Evolutionary conservation across 2,113 vertebrate species (phyloP).

Genomic region (Tretioscincus oriximinensis): DNA sequence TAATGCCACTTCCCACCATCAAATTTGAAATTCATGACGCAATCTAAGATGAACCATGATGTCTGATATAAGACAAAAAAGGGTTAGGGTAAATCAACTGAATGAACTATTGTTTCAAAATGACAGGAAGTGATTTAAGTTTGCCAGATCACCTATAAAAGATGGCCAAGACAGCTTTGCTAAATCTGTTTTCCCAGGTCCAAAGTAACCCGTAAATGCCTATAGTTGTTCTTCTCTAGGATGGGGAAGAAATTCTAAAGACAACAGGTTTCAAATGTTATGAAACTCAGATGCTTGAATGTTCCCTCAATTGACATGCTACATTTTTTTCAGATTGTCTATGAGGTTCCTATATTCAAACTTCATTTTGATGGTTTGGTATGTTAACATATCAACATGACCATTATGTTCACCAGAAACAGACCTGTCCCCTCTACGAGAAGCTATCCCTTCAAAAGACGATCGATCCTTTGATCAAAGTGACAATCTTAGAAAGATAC

Average conservation of each 20-base stretch:
- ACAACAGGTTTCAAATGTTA: no score
- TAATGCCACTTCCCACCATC: no score
- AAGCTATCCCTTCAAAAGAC: background rate
- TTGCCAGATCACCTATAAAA: background rate
- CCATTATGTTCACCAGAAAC: no score
- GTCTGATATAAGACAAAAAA: background rate
- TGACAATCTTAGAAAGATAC: background rate
- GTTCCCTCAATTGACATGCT: no score
- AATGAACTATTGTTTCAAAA: background rate
- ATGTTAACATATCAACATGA: no score
- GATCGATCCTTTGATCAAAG: background rate
- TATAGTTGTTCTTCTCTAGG: background rate
- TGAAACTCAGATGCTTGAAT: no score
- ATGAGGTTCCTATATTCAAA: no score
- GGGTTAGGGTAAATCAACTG: no score
- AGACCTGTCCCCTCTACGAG: no score
- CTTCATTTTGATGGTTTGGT: no score
- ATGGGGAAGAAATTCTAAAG: no score
- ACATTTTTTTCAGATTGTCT: no score
- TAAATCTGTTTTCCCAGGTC: background rate
- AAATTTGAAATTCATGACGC: background rate
- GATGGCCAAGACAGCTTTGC: background rate
- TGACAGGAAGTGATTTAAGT: background rate
- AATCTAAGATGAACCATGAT: background rate
- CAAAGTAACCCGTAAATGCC: background rate